Conservation (phyloP, 2,888 invertebrate genomes). For the Pogonocherus hispidulus region DNA sequence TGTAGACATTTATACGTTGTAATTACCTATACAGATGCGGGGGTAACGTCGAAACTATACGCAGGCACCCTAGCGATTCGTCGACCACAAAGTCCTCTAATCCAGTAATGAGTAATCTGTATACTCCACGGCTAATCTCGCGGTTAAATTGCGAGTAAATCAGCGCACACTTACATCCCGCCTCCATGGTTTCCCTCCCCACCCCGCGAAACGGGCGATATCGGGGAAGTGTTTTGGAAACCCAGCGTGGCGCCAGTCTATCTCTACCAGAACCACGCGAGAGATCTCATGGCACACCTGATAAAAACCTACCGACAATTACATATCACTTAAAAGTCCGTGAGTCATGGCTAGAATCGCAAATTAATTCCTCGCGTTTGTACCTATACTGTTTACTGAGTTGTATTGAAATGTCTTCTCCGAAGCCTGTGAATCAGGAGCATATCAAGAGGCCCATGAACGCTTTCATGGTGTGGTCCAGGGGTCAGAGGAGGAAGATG, state of each 20-base stretch:
- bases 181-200: conserved; percentile 52
- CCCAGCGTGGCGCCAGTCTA: conserved; percentile 51
- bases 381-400: not conserved
- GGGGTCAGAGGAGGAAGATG: conserved; percentile 91
- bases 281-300: conserved; percentile 14
- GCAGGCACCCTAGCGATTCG: no score
- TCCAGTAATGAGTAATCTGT: conserved; percentile 46
- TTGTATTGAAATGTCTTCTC: conserved; percentile 54
- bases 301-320: conserved; percentile 14
- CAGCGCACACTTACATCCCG: conserved; percentile 59
- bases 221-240: conserved; percentile 56
- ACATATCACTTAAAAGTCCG: not conserved
- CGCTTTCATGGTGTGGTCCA: conserved; percentile 91
- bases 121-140: conserved; percentile 48
- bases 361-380: not conserved
- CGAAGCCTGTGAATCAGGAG: conserved; percentile 67
- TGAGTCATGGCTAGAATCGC: not conserved
- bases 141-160: conserved; percentile 59
- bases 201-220: conserved; percentile 50
- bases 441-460: conserved; percentile 87
- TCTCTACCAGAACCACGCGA: conserved; percentile 38
- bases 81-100: conserved; percentile 28
- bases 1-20: no score
- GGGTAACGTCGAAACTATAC: not conserved
- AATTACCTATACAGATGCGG: not conserved